Evolutionary conservation across 2,888 invertebrate genomes (phyloP).

Genomic region (Apamea anceps): DNA sequence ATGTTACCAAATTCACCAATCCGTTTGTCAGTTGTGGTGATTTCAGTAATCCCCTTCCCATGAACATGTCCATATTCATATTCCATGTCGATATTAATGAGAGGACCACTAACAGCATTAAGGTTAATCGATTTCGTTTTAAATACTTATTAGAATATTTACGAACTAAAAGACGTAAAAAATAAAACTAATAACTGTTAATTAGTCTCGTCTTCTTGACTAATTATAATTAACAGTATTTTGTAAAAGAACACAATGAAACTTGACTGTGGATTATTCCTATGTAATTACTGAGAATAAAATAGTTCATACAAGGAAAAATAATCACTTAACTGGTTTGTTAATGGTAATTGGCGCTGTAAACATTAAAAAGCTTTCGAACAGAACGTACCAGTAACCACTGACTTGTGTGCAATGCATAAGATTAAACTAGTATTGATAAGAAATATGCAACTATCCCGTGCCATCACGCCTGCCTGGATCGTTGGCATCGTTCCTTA

Average conservation of each 20-base stretch:
- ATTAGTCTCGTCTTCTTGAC: neutral
- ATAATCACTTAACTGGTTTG: constrained; percentile 36
- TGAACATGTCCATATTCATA: too few species aligned
- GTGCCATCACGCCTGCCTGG: constrained; percentile 50
- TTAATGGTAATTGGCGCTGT: constrained; percentile 22
- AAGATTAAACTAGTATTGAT: constrained; percentile 6
- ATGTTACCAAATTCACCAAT: neutral
- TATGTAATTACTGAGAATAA: constrained; percentile 44
- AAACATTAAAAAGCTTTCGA: constrained; percentile 8
- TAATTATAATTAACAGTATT: constrained; percentile 14
- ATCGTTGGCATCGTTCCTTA: constrained; percentile 68
- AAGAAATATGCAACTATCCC: constrained; percentile 50
- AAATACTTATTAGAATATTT: neutral
- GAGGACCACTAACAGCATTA: neutral
- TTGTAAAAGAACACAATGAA: constrained; percentile 23
- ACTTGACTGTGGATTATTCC: constrained; percentile 29
- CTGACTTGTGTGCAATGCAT: constrained; percentile 3
- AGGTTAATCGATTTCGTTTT: neutral
- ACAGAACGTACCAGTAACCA: neutral
- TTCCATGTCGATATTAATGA: neutral
- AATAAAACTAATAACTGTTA: neutral
- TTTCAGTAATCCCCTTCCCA: neutral
- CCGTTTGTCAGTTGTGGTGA: neutral
- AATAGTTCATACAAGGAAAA: constrained; percentile 57
- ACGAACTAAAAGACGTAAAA: neutral